A percentile compares a stretch with the other conserved stretches of the same genome.
These are phyloP conservation scores for Acrossocheilus wenchowensis DNA, from an alignment of 2,797 vertebrate species.

Conservation along the genomic window DNA sequence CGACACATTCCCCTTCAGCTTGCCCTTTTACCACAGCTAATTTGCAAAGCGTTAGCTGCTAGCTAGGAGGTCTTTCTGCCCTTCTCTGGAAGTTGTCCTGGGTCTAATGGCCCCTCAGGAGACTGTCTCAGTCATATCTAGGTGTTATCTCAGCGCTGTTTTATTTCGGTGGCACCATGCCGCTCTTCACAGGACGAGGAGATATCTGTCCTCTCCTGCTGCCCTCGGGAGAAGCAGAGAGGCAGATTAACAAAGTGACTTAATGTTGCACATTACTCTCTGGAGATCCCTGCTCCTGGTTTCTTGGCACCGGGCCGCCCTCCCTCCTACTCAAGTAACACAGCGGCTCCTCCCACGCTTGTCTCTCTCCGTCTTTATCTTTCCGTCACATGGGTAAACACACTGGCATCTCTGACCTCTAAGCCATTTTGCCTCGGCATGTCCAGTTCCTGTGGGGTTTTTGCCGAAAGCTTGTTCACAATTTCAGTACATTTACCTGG, in stretches of 20 bases:
- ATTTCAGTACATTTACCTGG: constrained; percentile 10
- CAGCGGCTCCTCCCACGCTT: constrained; percentile 10
- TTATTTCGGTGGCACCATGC: constrained; percentile 41
- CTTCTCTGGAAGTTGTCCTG: constrained; percentile 34
- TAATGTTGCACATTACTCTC: constrained; percentile 51
- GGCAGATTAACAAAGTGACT: constrained; percentile 48
- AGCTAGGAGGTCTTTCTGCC: constrained; percentile 23
- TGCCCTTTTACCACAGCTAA: constrained; percentile 9
- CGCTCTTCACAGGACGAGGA: constrained; percentile 28
- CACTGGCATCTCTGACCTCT: constrained; percentile 34
- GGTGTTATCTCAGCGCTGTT: constrained; percentile 39
- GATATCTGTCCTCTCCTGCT: constrained; percentile 42
- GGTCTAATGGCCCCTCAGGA: constrained; percentile 43
- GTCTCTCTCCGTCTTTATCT: constrained; percentile 57
- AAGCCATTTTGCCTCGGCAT: constrained; percentile 29
- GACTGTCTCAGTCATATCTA: constrained; percentile 32
- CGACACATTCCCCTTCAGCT: neutral
- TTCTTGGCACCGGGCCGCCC: constrained; percentile 29
- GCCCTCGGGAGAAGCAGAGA: constrained; percentile 17
- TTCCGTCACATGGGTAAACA: constrained; percentile 50
- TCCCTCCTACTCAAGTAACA: constrained; percentile 28
- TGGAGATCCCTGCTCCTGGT: constrained; percentile 36
- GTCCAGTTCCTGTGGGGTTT: constrained; percentile 31
- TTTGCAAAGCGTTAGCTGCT: neutral
- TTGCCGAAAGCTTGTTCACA: neutral